Conservation (phyloP, 2,113 vertebrate genomes). For the Mesoclemmys tuberculata region DNA sequence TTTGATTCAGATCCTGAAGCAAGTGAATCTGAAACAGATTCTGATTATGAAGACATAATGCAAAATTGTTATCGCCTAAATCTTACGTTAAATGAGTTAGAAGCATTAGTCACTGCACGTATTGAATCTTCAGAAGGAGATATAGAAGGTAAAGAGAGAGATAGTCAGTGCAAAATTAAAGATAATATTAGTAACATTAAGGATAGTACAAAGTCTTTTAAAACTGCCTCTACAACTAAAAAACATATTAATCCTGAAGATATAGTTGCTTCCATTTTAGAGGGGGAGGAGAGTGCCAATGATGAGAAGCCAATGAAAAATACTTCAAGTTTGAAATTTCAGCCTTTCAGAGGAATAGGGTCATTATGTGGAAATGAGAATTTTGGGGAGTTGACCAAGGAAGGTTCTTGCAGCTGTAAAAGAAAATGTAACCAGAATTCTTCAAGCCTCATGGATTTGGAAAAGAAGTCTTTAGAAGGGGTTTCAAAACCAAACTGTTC, state of each 20-base stretch:
- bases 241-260: constrained; percentile 83
- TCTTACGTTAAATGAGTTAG: constrained; percentile 86
- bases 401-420: neutral
- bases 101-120: constrained; percentile 75
- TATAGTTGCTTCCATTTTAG: constrained; percentile 85
- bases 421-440: neutral
- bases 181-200: neutral
- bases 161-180: neutral
- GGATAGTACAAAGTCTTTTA: neutral
- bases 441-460: neutral
- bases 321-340: constrained; percentile 61
- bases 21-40: constrained; percentile 71
- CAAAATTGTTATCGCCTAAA: constrained; percentile 81
- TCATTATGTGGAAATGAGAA: constrained; percentile 65
- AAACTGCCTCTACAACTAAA: neutral
- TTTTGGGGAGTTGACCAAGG: neutral
- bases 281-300: constrained; percentile 68
- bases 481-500: neutral
- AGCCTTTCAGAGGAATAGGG: constrained; percentile 85
- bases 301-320: constrained; percentile 66
- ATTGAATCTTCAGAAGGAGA: constrained; percentile 3
- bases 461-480: neutral
- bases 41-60: constrained; percentile 87
- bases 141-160: neutral
- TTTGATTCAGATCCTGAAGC: constrained; percentile 51